These are phyloP conservation scores for Papilio glaucus DNA, from an alignment of 1,140 invertebrate genomes.

Conservation along the genomic window DNA sequence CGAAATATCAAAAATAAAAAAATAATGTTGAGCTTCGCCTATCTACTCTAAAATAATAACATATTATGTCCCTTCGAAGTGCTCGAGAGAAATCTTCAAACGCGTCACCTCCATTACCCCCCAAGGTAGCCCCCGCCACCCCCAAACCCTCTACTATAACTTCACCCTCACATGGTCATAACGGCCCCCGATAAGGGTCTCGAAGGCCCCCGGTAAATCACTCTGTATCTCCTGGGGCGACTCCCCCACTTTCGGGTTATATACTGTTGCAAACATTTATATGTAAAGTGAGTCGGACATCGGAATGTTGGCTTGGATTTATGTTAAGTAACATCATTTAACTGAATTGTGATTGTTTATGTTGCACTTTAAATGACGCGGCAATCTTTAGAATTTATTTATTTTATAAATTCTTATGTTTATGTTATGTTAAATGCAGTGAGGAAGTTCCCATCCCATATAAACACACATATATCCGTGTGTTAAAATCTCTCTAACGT, in stretches of 20 bases:
- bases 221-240: constrained; percentile 67
- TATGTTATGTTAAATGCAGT: too few species aligned
- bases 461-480: too few species aligned
- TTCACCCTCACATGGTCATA: constrained; percentile 82
- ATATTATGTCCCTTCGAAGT: constrained; percentile 71
- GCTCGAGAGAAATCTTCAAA: constrained; percentile 59
- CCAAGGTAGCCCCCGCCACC: constrained; percentile 45
- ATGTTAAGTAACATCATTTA: constrained; percentile 32
- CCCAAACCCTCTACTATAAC: constrained; percentile 64
- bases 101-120: constrained; percentile 56
- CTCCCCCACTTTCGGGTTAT: constrained; percentile 58
- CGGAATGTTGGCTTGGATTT: constrained; percentile 43
- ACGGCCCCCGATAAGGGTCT: constrained; percentile 78
- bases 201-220: constrained; percentile 74
- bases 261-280: constrained; percentile 49
- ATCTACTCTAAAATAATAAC: constrained; percentile 47
- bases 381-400: too few species aligned
- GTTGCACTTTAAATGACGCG: background rate
- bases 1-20: constrained; percentile 24
- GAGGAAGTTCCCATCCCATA: too few species aligned
- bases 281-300: constrained; percentile 57
- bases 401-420: background rate
- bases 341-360: constrained; percentile 16
- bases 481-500: too few species aligned
- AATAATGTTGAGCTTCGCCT: background rate